Base-by-base conservation (phyloP, 1,140 invertebrate species). In the Drosophila grimshawi region DNA sequence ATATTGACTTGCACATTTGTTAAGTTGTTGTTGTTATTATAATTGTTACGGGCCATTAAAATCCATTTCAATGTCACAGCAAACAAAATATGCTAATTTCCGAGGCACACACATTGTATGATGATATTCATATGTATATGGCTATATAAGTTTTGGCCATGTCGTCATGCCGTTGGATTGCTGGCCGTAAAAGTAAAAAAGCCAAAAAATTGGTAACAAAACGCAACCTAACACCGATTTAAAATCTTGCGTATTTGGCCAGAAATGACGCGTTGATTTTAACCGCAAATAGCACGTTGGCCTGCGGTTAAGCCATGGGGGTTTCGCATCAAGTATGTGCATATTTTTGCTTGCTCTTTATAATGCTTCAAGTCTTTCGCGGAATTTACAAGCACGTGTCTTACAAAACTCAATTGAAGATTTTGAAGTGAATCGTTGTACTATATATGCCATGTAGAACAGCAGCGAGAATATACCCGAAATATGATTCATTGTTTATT, bases 61-160 rank as follows among this genome's bases (percentile, higher is more conserved):
- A 89, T 83, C 76, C 48, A 59, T 88, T 88, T 88, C 83, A 88
- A 88, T 88, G 83, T 88, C 83, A 88, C 52, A 63, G 78, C 81
- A 66, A 71, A 76, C 70, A 70, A 86, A 86, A 86, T 86, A 88
- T 88, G 83, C 83, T 83, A 88, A 88, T 88, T 88, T 74, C 55
- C 72, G 35, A 63, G 63, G 53, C 43, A 37, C 43, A 19, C 33
- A n/a, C 45, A 7, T 6, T 35, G 7, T 53, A 39, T 29, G 41
- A 48, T 64, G 27, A 70, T 63, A 41, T 41, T 35, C 55, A 11
- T 55, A 7, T 57, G 43, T 30, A 32, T 27, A 27, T 43, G 35
- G 8, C 48, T 27, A 19, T 5, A 8, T 41, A 37, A 55, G 39
- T 80, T 30, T 71, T 7, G 39, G 70, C 70, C 60, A 85, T 86